Evolutionary conservation across 1,140 invertebrate genomes (phyloP), one percentile per base, ranked within the genome.

Genomic region (Diorhabda elongata): DNA sequence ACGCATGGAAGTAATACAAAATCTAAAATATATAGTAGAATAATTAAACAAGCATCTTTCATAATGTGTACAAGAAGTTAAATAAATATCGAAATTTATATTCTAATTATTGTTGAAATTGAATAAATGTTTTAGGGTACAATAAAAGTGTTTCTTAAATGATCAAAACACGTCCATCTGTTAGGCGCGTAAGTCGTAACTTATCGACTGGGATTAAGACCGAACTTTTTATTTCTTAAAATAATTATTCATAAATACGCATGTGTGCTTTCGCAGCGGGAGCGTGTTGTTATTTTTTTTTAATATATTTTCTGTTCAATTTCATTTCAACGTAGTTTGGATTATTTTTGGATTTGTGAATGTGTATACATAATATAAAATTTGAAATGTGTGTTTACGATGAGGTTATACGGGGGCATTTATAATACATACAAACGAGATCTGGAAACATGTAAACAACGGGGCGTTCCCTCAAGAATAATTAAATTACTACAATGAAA

Each of bases 171-270:
- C 9, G 43, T 9, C 43, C 26, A 42, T 58, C 56, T 45, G 42
- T 11, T 26, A 3, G 44, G 45, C 1, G 26, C 71, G 69, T 73
- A 64, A 2, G 72, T 71, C 67, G 47, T 60, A 7, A 45, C 61
- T 68, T 26, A 47, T 44, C 8, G 41, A 44, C 9, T 8, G 42
- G 26, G 66, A 70, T 71, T 67, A 71, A 69, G 69, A 66, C 67
- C 63, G 71, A 68, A 60, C 42, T 68, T 73, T 70, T 70, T 73
- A 73, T 52, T 73, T 73, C 71, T 68, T 70, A 73, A 73, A 73
- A 73, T 73, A 73, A 73, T 73, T 73, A 73, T 68, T 68, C 69
- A 70, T 73, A 70, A 45, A 67, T 64, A 66, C 64, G 61, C 67
- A 64, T 72, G 69, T 69, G 68, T 69, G 60, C 60, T 43, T 62